A percentile compares a stretch with the other conserved stretches of the same genome.
Evolutionary conservation across 1,140 invertebrate genomes (phyloP).

Genomic region (Oryctes rhinoceros): DNA sequence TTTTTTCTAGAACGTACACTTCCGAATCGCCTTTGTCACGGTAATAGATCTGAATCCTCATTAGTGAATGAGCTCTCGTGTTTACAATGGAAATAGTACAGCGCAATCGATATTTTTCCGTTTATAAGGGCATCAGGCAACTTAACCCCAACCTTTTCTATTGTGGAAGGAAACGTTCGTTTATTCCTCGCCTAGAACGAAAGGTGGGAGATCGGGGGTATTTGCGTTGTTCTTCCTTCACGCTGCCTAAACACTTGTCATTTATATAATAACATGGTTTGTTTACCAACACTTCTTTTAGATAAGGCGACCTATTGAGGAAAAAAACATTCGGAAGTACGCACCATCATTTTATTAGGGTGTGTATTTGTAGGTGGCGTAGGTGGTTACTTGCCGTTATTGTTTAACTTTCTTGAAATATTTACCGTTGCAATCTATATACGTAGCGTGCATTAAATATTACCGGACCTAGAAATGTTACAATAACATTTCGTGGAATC

Average conservation of each 20-base stretch:
- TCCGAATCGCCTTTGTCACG: no score
- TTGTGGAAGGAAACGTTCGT: neutral
- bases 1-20: no score
- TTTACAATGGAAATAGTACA: neutral
- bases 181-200: neutral
- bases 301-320: neutral
- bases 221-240: neutral
- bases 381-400: neutral
- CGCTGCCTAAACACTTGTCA: slow-evolving; percentile 7
- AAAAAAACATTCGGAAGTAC: slow-evolving; percentile 8
- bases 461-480: no score
- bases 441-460: neutral
- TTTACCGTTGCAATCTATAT: neutral
- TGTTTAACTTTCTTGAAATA: neutral
- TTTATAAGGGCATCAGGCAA: slow-evolving; percentile 6
- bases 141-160: slow-evolving; percentile 2
- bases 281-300: slow-evolving; percentile 22
- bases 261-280: slow-evolving; percentile 7
- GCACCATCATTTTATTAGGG: slow-evolving; percentile 7
- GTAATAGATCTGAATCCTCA: neutral
- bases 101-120: neutral
- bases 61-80: slow-evolving; percentile 6
- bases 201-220: neutral
- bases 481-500: no score
- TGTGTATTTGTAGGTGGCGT: neutral